A percentile compares a stretch with the other conserved stretches of the same genome.
Evolutionary conservation across 2,888 invertebrate species (phyloP).

Genomic region (Epistrophe grossulariae): DNA sequence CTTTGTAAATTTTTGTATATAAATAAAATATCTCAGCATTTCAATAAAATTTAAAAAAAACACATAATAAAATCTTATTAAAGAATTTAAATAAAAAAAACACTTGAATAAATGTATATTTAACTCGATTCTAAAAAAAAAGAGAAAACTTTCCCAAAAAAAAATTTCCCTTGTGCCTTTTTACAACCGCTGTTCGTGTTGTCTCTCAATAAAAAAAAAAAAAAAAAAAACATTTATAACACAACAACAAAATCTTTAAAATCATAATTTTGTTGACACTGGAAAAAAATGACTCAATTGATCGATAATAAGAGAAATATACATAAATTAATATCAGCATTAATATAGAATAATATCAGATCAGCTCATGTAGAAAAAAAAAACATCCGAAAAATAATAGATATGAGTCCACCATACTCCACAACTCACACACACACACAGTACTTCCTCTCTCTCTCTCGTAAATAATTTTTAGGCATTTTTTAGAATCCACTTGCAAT

Average conservation of each 20-base stretch:
- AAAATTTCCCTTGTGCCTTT: conserved; percentile 79
- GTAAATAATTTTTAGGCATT: conserved; percentile 12
- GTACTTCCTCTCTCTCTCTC: conserved; percentile 48
- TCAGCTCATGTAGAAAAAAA: conserved; percentile 27
- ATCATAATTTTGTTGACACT: conserved; percentile 40
- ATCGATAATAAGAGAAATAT: conserved; percentile 9
- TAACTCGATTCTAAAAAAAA: conserved; percentile 67
- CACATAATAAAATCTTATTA: conserved; percentile 31
- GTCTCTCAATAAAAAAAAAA: conserved; percentile 76
- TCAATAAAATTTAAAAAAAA: conserved; percentile 31
- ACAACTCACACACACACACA: conserved; percentile 33
- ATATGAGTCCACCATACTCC: conserved; percentile 33
- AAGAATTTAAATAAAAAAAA: conserved; percentile 26
- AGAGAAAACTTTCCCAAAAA: conserved; percentile 75
- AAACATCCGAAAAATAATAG: conserved; percentile 4
- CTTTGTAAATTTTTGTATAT: conserved; percentile 1
- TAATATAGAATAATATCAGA: conserved; percentile 42
- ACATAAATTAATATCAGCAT: conserved; percentile 33
- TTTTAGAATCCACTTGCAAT: conserved; percentile 5
- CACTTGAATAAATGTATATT: conserved; percentile 56
- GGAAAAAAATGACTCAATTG: conserved; percentile 39
- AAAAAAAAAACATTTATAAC: conserved; percentile 33
- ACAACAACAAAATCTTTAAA: conserved; percentile 37
- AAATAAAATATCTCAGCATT: conserved; percentile 52
- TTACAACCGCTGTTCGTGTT: conserved; percentile 77